Percentiles rank a stretch among this genome's conserved stretches.
Conservation (phyloP, 1,140 invertebrate species). For the Rhizoglyphus robini region DNA sequence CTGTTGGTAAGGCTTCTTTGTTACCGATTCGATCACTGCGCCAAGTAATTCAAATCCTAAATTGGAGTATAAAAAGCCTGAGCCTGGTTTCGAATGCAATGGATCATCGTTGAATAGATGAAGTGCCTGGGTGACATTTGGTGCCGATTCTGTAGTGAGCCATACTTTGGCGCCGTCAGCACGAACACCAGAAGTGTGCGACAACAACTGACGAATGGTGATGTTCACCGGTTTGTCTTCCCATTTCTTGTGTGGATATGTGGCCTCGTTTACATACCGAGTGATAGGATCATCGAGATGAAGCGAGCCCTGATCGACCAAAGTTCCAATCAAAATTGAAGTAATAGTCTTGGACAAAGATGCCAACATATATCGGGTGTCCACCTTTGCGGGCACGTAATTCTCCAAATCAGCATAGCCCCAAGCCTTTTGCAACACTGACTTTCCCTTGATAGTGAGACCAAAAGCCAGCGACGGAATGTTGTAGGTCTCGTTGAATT, state of each 20-base stretch:
- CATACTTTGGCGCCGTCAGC: background rate
- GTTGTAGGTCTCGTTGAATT: no score
- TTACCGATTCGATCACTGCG: no score
- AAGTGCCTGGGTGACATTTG: background rate
- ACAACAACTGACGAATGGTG: background rate
- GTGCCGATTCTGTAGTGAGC: background rate
- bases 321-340: background rate
- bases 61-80: constrained; percentile 1
- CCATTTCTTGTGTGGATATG: constrained; percentile 1
- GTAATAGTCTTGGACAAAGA: background rate
- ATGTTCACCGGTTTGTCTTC: background rate
- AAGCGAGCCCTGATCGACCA: constrained; percentile 7
- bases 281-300: background rate
- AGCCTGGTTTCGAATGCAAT: background rate
- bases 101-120: background rate
- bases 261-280: background rate
- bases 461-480: no score
- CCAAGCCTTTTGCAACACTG: no score
- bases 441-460: no score
- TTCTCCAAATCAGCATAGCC: no score
- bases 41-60: no score
- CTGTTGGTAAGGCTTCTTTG: background rate
- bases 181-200: background rate
- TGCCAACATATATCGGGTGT: no score
- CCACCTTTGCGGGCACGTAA: no score